A percentile compares a stretch with the other conserved stretches of the same genome.
Evolutionary conservation across 2,888 invertebrate species (phyloP).

Genomic region (Darwinula stevensoni): DNA sequence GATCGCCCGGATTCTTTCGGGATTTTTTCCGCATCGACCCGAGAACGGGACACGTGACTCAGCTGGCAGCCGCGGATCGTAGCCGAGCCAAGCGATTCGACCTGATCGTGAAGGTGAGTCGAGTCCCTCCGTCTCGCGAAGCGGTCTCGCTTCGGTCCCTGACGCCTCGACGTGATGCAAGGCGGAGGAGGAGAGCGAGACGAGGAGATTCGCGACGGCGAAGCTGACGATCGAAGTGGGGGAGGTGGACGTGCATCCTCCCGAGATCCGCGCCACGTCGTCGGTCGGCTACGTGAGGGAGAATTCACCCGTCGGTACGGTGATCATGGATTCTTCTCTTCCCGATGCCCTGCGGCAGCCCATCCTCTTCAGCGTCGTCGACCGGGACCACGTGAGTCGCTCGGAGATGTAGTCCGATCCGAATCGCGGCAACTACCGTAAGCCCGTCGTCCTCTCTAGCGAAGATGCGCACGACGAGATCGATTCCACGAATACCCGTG

Average conservation of each 20-base stretch:
- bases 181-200: constrained; percentile 54
- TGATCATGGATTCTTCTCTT: constrained; percentile 35
- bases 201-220: constrained; percentile 47
- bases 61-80: constrained; percentile 47
- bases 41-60: constrained; percentile 45
- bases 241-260: constrained; percentile 59
- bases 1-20: constrained; percentile 39
- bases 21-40: constrained; percentile 58
- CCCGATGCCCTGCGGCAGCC: constrained; percentile 24
- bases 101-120: constrained; percentile 28
- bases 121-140: too few relatives aligned
- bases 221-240: constrained; percentile 49
- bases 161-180: constrained; percentile 16
- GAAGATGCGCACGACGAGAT: too few relatives aligned
- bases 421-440: too few relatives aligned
- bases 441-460: too few relatives aligned
- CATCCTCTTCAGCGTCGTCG: constrained; percentile 40
- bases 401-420: too few relatives aligned
- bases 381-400: constrained; percentile 55
- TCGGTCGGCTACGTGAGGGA: constrained; percentile 47
- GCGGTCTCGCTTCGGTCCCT: too few relatives aligned
- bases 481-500: too few relatives aligned
- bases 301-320: constrained; percentile 54
- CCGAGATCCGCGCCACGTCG: constrained; percentile 36
- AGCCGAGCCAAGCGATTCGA: constrained; percentile 39